Conservation (phyloP, 2,888 invertebrate genomes). For the Tetranychus piercei region DNA sequence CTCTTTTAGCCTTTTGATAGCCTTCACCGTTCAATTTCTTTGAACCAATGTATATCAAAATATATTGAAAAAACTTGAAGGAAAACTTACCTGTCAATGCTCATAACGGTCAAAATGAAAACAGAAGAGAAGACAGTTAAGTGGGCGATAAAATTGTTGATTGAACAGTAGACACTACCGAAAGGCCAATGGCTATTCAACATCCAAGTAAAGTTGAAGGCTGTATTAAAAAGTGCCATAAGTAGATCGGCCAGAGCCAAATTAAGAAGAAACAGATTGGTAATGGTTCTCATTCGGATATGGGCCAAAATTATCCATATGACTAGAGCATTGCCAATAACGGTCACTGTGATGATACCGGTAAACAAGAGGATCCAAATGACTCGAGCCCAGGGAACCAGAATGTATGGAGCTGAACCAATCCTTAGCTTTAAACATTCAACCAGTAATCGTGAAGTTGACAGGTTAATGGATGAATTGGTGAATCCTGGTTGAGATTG, state of each 20-base stretch:
- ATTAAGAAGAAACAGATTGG: slow-evolving; percentile 26
- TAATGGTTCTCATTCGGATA: slow-evolving; percentile 25
- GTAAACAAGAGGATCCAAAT: slow-evolving; percentile 57
- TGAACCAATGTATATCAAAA: too few relatives aligned
- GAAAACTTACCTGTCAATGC: slow-evolving; percentile 25
- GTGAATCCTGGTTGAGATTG: background rate
- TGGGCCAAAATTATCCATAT: slow-evolving; percentile 61
- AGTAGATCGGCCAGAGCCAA: slow-evolving; percentile 25
- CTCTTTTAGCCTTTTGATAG: too few relatives aligned
- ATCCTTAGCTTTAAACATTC: background rate
- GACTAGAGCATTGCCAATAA: slow-evolving; percentile 70
- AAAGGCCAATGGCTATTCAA: slow-evolving; percentile 27
- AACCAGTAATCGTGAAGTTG: background rate
- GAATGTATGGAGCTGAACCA: slow-evolving; percentile 40
- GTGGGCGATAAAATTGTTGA: slow-evolving; percentile 25
- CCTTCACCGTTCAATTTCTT: too few relatives aligned
- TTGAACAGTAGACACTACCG: slow-evolving; percentile 24
- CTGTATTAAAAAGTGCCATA: slow-evolving; percentile 25
- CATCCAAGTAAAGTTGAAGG: slow-evolving; percentile 27
- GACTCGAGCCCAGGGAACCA: slow-evolving; percentile 60
- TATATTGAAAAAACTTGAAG: background rate
- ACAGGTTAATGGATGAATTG: background rate
- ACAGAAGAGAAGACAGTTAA: slow-evolving; percentile 26
- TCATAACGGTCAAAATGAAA: slow-evolving; percentile 26
- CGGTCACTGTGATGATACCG: slow-evolving; percentile 55